Conservation (phyloP, 2,113 vertebrate species). For the Crotophaga sulcirostris region DNA sequence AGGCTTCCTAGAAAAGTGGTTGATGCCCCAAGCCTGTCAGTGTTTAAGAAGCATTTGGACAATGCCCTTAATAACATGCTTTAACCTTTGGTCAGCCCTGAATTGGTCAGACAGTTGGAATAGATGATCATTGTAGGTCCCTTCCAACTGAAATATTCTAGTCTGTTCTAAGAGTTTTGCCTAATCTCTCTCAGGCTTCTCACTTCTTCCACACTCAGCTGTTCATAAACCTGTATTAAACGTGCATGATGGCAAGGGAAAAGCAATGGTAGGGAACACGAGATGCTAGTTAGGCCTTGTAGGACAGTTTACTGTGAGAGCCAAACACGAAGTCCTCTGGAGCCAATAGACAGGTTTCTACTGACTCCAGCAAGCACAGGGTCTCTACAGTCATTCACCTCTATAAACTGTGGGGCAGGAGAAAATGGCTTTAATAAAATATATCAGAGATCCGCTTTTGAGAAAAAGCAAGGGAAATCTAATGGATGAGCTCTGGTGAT, state of each 20-base stretch:
- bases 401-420: neutral
- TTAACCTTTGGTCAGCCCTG: no score
- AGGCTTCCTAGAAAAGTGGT: no score
- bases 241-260: neutral
- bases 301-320: neutral
- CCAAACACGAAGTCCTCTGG: neutral
- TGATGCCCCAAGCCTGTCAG: no score
- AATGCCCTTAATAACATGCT: no score
- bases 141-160: neutral
- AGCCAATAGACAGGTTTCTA: neutral
- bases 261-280: neutral
- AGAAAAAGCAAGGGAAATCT: neutral
- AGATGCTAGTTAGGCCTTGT: neutral
- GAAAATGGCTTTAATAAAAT: neutral
- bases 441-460: neutral
- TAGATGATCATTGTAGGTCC: neutral
- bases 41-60: no score
- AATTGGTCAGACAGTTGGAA: neutral
- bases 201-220: neutral
- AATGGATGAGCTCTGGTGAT: neutral
- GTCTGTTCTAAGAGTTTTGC: neutral
- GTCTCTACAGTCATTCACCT: neutral
- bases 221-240: neutral
- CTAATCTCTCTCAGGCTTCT: neutral
- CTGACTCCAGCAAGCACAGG: neutral